Base-by-base conservation (phyloP, 2,113 vertebrate genomes). In the Leptosomus discolor region DNA sequence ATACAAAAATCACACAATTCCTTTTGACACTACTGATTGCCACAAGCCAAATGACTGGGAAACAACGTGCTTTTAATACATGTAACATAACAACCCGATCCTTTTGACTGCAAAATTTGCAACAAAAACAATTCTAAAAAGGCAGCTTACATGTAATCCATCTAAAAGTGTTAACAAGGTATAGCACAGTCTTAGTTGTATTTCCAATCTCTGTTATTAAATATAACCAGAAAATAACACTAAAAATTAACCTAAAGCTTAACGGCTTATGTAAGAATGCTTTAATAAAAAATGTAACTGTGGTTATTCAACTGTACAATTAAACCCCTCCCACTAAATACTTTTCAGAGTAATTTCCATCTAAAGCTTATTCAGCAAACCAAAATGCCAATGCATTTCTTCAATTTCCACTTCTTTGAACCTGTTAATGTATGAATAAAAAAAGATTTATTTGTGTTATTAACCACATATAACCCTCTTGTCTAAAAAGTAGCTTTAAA, bases 331-430 rank as follows among this genome's bases (percentile, higher is more conserved):
- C 98, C 91, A 98, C 97, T 97, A 95, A 86, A 98, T 98, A 97
- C 95, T 98, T 98, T 98, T 98, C 98, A 97, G 97, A 97, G 98
- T 98, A 97, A 99, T 99, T 99, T 98, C 98, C 97, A 98, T 98
- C 98, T 98, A 97, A 97, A 98, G 99, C 99, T 99, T 99, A 99
- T 99, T 99, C 99, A 99, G 99, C 99, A 99, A 98, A 99, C 98
- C 98, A 98, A 99, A 99, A 99, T 99, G 99, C 99, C 99, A 99
- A 97, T 96, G 98, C 97, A 83, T 97, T 98, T 98, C 98, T 98
- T 98, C 98, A 97, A 98, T 98, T 98, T 98, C 98, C 98, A 98
- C 98, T 98, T 98, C 98, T 99, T 98, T 99, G 99, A 99, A 98
- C 98, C 98, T 98, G 96, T 91, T 98, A 98, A 98, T 97, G 98